Conservation (phyloP, 2,888 invertebrate genomes). For the Drosophila peninsularis region DNA sequence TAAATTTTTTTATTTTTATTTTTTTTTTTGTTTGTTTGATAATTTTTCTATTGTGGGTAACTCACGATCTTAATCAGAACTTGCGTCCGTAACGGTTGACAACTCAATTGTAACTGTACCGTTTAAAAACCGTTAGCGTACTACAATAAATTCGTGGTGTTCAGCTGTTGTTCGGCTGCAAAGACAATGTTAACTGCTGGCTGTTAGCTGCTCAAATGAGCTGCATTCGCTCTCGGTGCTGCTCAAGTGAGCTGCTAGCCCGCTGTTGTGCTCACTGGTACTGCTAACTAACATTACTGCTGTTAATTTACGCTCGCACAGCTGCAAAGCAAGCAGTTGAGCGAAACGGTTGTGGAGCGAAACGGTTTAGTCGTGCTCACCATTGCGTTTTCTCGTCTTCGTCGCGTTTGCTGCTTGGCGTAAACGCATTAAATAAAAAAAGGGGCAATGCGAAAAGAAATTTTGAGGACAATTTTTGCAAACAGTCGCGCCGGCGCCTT, state of each 20-base stretch:
- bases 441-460: constrained; percentile 18
- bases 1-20: background rate
- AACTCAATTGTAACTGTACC: constrained; percentile 65
- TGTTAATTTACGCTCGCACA: constrained; percentile 21
- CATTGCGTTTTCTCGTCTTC: constrained; percentile 15
- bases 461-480: constrained; percentile 18
- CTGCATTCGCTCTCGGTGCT: constrained; percentile 27
- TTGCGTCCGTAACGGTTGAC: constrained; percentile 81
- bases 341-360: constrained; percentile 47
- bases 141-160: constrained; percentile 55
- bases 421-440: constrained; percentile 1
- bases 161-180: constrained; percentile 47
- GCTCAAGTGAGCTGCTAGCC: constrained; percentile 44
- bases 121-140: constrained; percentile 62
- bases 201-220: constrained; percentile 50
- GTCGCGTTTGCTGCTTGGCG: constrained; percentile 18
- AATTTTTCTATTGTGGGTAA: constrained; percentile 46
- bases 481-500: constrained; percentile 64
- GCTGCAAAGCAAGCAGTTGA: constrained; percentile 32
- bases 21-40: background rate
- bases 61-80: constrained; percentile 74
- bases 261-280: constrained; percentile 18
- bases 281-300: constrained; percentile 33
- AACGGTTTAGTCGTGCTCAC: constrained; percentile 33
- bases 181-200: constrained; percentile 37